Evolutionary conservation across 2,113 vertebrate species (phyloP).

Genomic region (Dinomys branickii): DNA sequence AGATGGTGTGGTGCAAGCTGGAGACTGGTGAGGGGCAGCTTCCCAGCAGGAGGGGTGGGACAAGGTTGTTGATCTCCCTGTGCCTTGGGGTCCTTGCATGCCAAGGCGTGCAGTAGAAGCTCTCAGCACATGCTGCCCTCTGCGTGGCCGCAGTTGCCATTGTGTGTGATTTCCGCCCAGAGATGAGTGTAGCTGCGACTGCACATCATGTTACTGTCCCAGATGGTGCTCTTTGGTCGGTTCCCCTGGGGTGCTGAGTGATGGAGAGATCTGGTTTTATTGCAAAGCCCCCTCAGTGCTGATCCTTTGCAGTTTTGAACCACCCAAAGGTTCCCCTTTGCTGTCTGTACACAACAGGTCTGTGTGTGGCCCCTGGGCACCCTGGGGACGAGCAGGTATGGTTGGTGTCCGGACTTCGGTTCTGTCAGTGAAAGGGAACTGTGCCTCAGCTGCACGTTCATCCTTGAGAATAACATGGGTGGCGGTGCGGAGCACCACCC

Average conservation of each 20-base stretch:
- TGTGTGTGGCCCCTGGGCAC: background rate
- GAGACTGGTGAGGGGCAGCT: background rate
- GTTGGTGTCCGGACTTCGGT: accelerated
- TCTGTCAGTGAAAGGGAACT: background rate
- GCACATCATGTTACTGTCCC: background rate
- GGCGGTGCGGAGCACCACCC: accelerated
- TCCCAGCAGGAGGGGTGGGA: background rate
- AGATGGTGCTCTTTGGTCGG: background rate
- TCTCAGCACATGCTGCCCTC: accelerated
- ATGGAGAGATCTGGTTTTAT: background rate
- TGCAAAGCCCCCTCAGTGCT: accelerated
- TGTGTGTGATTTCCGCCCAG: accelerated
- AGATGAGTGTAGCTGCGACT: background rate
- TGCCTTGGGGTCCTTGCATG: background rate
- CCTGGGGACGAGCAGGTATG: background rate
- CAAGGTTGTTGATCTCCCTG: accelerated
- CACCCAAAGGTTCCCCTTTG: accelerated
- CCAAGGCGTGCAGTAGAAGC: background rate
- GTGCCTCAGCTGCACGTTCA: accelerated
- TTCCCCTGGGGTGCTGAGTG: background rate
- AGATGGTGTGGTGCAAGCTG: background rate
- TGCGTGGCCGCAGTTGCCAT: accelerated
- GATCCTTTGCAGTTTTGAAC: accelerated
- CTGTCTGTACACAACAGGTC: too few relatives aligned
- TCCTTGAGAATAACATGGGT: accelerated